phyloP scores from a whole-genome alignment of 2,797 vertebrate species.

The Poeciliopsis infans region DNA sequence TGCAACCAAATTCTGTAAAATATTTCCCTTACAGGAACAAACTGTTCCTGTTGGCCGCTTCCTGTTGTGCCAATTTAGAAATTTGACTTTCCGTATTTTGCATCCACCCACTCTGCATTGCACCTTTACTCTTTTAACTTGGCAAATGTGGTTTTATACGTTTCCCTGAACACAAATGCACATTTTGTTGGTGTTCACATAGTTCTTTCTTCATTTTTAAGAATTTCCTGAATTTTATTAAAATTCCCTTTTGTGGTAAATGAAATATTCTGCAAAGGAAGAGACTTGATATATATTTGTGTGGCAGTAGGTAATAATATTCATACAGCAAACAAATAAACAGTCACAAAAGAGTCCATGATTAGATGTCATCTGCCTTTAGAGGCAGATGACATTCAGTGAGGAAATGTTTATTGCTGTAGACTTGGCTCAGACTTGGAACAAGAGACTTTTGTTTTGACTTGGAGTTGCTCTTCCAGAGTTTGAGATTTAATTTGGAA shows the following conservation, averaged over 20 bases:
- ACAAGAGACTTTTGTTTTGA: background rate
- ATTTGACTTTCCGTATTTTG: background rate
- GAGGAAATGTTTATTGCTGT: background rate
- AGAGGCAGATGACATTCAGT: background rate
- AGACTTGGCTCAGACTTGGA: background rate
- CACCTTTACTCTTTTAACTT: background rate
- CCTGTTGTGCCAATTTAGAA: background rate
- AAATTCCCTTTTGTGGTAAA: background rate
- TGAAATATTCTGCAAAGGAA: background rate
- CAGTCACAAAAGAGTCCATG: background rate
- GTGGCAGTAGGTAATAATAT: background rate
- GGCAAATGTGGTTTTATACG: too few relatives aligned
- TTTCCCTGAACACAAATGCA: background rate
- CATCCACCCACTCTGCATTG: background rate
- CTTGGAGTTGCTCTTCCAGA: background rate
- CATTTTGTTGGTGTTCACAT: background rate
- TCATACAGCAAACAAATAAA: background rate
- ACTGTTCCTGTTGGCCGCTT: background rate
- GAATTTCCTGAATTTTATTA: background rate
- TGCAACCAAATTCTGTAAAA: background rate
- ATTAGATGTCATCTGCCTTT: background rate
- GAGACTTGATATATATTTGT: background rate
- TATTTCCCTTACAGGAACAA: background rate
- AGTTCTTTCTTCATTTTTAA: background rate
- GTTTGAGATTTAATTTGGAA: background rate